These are phyloP conservation scores for Phyllostomus hastatus DNA, from an alignment of 2,113 vertebrate species.

Conservation along the genomic window DNA sequence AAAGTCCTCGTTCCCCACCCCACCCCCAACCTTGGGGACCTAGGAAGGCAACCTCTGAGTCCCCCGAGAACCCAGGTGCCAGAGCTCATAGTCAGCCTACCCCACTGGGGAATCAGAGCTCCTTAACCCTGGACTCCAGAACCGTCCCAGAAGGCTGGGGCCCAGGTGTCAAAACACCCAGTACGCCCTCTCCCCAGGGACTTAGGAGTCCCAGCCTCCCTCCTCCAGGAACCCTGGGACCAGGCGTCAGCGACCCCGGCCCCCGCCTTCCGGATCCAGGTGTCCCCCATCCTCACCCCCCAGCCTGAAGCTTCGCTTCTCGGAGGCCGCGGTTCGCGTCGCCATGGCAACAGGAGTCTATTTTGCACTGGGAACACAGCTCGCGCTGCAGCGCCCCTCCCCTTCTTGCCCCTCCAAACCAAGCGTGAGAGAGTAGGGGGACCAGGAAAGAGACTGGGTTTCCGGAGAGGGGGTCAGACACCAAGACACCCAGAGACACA, in stretches of 20 bases:
- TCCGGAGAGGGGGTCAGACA: neutral
- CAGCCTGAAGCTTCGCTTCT: conserved; percentile 51
- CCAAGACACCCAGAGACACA: neutral
- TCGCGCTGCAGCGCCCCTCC: conserved; percentile 59
- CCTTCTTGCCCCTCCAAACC: neutral
- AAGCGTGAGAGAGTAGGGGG: neutral
- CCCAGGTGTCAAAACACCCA: neutral
- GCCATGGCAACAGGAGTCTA: conserved; percentile 73
- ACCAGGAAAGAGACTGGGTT: neutral
- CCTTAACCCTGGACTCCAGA: neutral
- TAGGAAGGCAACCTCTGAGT: neutral
- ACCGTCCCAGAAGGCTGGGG: neutral
- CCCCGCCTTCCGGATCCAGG: conserved; percentile 72
- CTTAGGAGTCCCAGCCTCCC: neutral
- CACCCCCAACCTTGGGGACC: neutral
- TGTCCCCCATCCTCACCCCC: conserved; percentile 52
- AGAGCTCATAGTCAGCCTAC: neutral
- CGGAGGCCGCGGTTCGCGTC: conserved; percentile 54
- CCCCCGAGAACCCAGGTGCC: neutral
- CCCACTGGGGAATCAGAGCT: neutral
- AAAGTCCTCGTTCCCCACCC: neutral
- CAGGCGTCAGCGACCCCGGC: conserved; percentile 32
- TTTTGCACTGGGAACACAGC: conserved; percentile 74
- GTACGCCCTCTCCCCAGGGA: neutral
- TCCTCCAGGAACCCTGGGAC: neutral